phyloP scores from a whole-genome alignment of 2,797 vertebrate species.

The Phaenicophaeus curvirostris region DNA sequence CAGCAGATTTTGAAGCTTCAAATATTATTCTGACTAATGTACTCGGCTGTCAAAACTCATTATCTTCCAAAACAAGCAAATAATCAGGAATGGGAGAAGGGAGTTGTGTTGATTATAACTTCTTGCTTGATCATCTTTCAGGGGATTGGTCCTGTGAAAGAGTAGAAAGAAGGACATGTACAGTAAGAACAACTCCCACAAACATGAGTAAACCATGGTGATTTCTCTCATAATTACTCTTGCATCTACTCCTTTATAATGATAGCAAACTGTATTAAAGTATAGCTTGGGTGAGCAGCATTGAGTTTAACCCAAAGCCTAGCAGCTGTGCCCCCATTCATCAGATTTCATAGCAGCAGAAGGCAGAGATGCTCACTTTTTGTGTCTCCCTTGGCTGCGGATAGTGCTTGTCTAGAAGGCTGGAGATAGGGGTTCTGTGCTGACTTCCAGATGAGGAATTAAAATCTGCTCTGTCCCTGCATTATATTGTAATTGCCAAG shows the following conservation, averaged over 20 bases:
- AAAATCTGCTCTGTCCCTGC: not conserved
- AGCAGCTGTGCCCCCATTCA: not conserved
- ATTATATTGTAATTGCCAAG: not conserved
- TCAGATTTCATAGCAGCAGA: not conserved
- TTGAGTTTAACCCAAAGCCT: not conserved
- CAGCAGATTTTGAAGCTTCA: not conserved
- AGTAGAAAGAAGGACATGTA: not conserved
- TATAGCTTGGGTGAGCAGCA: not conserved
- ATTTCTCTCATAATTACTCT: not conserved
- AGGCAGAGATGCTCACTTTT: not conserved
- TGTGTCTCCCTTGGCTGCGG: not conserved
- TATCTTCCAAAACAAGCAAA: conserved; percentile 17
- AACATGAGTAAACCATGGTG: not conserved
- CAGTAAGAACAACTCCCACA: not conserved
- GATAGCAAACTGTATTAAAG: not conserved
- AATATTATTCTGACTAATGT: not conserved
- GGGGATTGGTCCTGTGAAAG: not conserved
- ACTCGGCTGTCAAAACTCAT: not conserved
- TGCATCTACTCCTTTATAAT: not conserved
- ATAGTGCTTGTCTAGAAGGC: not conserved
- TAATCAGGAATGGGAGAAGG: not conserved
- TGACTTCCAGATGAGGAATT: not conserved
- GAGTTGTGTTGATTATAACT: not conserved
- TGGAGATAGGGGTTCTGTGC: not conserved
- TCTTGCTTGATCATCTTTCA: not conserved